Base-by-base conservation (phyloP, 2,888 invertebrate species). In the Dione vanillae region DNA sequence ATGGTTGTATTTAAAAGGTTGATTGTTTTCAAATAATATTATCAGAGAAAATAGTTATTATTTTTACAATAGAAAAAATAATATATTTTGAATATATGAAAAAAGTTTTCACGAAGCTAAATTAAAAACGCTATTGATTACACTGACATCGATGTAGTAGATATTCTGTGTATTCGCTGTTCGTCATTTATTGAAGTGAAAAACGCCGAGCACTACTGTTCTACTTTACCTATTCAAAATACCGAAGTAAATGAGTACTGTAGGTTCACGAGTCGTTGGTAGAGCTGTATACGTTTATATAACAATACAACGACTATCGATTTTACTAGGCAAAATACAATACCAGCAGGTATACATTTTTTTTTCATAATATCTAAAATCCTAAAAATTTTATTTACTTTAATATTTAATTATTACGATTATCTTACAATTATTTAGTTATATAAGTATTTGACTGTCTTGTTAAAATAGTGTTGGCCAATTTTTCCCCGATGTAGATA, bases 151-250 rank as follows among this genome's bases (percentile, higher is more conserved):
- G 65, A 71, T 73, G 68, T 71, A 71, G 68, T 65, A 62, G 65
- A 73, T 61, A 73, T 65, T 58, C 71, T 51, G 68, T 59, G 16
- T 56, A 61, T 45, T 64, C 56, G 72, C 64, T 67, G 70, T 73
- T 71, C 70, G 67, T 73, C 70, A 73, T 72, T 70, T 70, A 65
- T 65, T 68, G 70, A 66, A 70, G 61, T 65, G 68, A 67, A 59
- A 67, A 73, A 61, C 70, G 64, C 59, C 51, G 64, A 65, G 67
- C 72, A 47, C 66, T 43, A 67, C 64, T 72, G 67, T 70, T 67
- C 41, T 52, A 51, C 70, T 59, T 70, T 70, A 61, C 58, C 70
- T 35, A 67, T 70, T 58, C 70, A 64, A 70, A 59, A 72, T 70
- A 58, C 64, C 66, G 58, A 67, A 64, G 66, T 72, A 72, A 70